Conservation (phyloP, 1,140 invertebrate genomes). For the Sycophila sp. region DNA sequence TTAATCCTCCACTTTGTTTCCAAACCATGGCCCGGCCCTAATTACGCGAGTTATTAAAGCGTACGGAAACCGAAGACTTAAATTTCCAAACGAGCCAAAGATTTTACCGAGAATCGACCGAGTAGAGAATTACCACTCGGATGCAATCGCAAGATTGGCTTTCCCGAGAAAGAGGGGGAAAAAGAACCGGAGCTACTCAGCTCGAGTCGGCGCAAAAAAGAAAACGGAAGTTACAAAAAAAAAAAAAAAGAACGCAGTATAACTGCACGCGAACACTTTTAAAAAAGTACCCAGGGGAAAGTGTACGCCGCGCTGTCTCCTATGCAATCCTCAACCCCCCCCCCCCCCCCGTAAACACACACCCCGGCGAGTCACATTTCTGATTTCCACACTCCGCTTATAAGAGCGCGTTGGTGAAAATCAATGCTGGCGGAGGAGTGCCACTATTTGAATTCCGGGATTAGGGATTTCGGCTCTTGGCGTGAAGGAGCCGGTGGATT, state of each 20-base stretch:
- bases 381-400: background rate
- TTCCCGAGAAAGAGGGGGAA: background rate
- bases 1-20: too few species aligned
- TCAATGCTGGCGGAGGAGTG: too few species aligned
- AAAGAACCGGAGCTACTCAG: background rate
- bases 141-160: background rate
- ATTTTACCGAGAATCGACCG: too few species aligned
- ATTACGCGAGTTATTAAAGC: too few species aligned
- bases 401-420: background rate
- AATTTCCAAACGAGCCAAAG: too few species aligned
- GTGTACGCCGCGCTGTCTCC: background rate
- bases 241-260: background rate
- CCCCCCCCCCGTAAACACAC: background rate
- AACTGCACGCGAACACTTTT: background rate
- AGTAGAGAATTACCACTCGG: background rate
- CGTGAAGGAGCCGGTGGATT: too few species aligned
- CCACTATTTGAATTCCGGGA: too few species aligned
- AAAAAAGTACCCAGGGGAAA: background rate
- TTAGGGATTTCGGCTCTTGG: too few species aligned
- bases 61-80: too few species aligned
- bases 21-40: too few species aligned
- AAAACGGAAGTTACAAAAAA: background rate
- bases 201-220: background rate
- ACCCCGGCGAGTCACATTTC: too few species aligned
- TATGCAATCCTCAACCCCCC: background rate